A percentile compares a stretch with the other conserved stretches of the same genome.
Evolutionary conservation across 1,140 invertebrate genomes (phyloP).

Genomic region (Heterodera carotae): DNA sequence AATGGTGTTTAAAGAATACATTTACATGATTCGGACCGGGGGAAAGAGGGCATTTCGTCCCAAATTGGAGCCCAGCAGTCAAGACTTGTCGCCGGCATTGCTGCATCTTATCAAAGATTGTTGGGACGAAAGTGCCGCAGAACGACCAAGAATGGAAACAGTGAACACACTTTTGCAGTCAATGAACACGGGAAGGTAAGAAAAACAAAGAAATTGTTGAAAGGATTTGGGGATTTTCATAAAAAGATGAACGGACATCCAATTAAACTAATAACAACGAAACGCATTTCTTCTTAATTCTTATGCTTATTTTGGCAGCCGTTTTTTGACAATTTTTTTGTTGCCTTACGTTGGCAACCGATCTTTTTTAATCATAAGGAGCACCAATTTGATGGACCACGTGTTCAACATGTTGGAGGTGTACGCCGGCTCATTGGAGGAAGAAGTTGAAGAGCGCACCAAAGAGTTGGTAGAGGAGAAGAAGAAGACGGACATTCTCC

Average conservation of each 20-base stretch:
- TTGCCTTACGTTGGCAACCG: no score
- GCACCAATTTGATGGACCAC: constrained; percentile 79
- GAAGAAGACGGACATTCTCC: constrained; percentile 85
- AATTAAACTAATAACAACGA: not conserved
- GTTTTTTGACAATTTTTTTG: no score
- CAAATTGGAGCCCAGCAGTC: not conserved
- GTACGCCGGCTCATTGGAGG: constrained; percentile 80
- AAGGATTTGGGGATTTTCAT: no score
- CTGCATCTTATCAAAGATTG: constrained; percentile 23
- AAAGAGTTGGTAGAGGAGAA: constrained; percentile 91
- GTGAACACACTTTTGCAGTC: not conserved
- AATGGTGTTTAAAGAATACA: not conserved
- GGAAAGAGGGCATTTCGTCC: not conserved
- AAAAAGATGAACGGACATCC: no score
- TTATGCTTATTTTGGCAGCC: no score
- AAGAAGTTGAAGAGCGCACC: constrained; percentile 85
- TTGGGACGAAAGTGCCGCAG: constrained; percentile 24
- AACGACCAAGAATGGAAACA: constrained; percentile 16
- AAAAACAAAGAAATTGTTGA: not conserved
- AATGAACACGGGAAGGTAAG: not conserved
- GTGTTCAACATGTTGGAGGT: constrained; percentile 84
- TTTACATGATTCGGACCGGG: not conserved
- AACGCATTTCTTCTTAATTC: no score
- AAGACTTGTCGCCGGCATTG: not conserved
- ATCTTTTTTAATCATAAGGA: no score